Percentiles rank a stretch among this genome's conserved stretches.
Evolutionary conservation across 2,797 vertebrate species (phyloP).

Genomic region (Leuciscus waleckii): DNA sequence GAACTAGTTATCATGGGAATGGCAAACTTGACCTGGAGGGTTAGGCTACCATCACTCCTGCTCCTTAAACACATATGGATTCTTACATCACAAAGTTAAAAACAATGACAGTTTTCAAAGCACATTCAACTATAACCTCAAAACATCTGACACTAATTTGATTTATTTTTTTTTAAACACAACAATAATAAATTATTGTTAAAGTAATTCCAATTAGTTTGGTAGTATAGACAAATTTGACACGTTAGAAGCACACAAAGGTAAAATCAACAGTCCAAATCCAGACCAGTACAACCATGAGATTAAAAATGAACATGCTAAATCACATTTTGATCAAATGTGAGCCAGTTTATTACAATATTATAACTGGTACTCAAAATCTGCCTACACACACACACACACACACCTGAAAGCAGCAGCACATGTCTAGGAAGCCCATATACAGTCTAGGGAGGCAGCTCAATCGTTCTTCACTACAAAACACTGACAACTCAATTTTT

Average conservation of each 20-base stretch:
- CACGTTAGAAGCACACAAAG: neutral
- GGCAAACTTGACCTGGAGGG: slow-evolving; percentile 17
- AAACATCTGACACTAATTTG: neutral
- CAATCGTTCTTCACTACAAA: neutral
- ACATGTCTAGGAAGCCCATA: neutral
- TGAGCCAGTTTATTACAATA: neutral
- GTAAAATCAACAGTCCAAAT: slow-evolving; percentile 8
- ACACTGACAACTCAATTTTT: neutral
- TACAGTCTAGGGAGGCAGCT: neutral
- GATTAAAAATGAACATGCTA: slow-evolving; percentile 32
- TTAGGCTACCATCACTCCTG: slow-evolving; percentile 6
- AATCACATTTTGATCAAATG: neutral
- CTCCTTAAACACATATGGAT: neutral
- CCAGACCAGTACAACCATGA: slow-evolving; percentile 25
- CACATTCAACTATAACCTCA: neutral
- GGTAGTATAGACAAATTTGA: too few relatives aligned
- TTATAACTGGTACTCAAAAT: neutral
- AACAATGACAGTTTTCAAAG: neutral
- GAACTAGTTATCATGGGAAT: slow-evolving; percentile 7
- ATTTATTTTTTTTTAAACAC: too few relatives aligned
- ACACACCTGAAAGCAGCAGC: neutral
- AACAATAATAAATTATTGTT: neutral
- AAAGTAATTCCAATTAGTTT: neutral
- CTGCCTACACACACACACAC: neutral
- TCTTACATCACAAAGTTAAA: neutral